Evolutionary conservation across 92 coral and sea anemone genomes (phyloP), one percentile per base, ranked within the genome.

Genomic region (Desmophyllum pertusum): DNA sequence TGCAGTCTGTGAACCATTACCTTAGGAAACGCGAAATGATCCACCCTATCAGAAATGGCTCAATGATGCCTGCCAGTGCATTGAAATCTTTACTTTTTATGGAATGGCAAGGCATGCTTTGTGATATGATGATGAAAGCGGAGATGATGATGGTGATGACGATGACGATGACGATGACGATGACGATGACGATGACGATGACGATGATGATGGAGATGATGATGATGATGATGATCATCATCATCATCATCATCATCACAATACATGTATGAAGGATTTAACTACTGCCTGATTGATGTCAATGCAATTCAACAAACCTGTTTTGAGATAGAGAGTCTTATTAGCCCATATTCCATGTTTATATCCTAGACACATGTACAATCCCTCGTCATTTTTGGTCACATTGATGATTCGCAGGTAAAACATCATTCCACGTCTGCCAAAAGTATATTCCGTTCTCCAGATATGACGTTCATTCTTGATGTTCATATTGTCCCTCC

Each of bases 321-420:
- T 82, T 57, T 55, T 23, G 0, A 82, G 86, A 25, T 14, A 40
- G 48, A 82, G 27, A 27, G 37, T 57, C 51, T 82, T 59, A 8
- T 14, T 39, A 8, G 33, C 57, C 9, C 3, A 0, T 7, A 3
- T 29, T 29, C 86, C 86, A 33, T 39, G 18, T 40, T 7, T 55
- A 1, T 8, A 3, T 29, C 71, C 86, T 0, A 27, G 4, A 31
- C 86, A 82, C 57, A 23, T 51, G 79, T 81, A 81, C 70, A 18
- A 18, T 52, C 86, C 86, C 41, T 81, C 79, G 57, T 81, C 86
- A 53, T 38, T 30, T 25, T 70, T 72, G 18, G 86, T 81, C 55
- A 81, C 86, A 61, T 81, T 81, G 13, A 19, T 51, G 3, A 81
- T 81, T 72, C 27, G 2, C 59, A 81, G 45, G 57, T 27, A 25